Evolutionary conservation across 1,140 invertebrate species (phyloP).

Genomic region (Hyposmocoma kahamanoa): DNA sequence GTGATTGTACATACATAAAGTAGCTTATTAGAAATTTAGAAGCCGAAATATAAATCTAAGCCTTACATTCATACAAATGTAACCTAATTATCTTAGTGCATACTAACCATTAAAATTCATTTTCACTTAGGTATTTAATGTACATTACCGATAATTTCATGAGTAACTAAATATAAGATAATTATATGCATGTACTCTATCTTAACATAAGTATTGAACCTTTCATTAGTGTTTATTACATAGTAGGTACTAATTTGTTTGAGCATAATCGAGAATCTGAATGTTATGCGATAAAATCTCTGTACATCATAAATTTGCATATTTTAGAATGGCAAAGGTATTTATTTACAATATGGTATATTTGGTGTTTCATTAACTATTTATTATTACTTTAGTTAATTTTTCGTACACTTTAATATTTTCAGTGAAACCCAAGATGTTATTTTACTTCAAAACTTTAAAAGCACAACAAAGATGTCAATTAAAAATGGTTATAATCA

Average conservation of each 20-base stretch:
- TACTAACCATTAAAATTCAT: conserved; percentile 42
- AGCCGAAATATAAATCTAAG: conserved; percentile 28
- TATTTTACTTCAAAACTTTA: no score
- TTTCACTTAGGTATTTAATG: conserved; percentile 35
- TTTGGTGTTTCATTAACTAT: no score
- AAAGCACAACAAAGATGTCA: no score
- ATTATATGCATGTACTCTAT: conserved; percentile 32
- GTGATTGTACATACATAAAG: conserved; percentile 14
- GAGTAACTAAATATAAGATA: conserved; percentile 29
- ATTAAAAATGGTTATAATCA: no score
- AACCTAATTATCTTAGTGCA: conserved; percentile 44
- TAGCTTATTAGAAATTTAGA: conserved; percentile 23
- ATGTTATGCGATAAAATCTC: conserved; percentile 18
- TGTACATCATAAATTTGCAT: conserved; percentile 25
- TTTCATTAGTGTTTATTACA: conserved; percentile 15
- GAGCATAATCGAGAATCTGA: conserved; percentile 24
- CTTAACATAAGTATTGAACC: conserved; percentile 25
- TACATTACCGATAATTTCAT: conserved; percentile 47
- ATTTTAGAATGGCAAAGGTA: conserved; percentile 9
- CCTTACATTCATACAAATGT: conserved; percentile 26
- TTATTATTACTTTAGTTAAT: no score
- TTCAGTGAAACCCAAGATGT: no score
- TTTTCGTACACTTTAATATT: no score
- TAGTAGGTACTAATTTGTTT: conserved; percentile 28
- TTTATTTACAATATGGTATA: no score